A percentile compares a stretch with the other conserved stretches of the same genome.
Evolutionary conservation across 2,888 invertebrate genomes (phyloP).

Genomic region (Heliconius charithonia): DNA sequence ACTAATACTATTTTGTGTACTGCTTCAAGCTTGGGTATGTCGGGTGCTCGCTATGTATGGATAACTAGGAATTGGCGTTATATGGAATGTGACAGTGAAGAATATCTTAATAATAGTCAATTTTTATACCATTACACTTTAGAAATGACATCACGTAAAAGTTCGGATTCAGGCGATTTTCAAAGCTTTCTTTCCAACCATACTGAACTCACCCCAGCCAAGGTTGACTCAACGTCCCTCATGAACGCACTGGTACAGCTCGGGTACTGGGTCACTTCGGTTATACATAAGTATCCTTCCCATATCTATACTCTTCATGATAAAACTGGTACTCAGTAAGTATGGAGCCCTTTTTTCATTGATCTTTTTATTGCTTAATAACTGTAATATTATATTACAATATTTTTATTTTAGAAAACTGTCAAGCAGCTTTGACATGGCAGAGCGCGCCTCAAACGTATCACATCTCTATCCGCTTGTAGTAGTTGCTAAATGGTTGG

Average conservation of each 20-base stretch:
- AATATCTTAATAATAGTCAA: not conserved
- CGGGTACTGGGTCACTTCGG: slow-evolving; percentile 33
- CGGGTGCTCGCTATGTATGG: slow-evolving; percentile 61
- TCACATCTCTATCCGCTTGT: slow-evolving; percentile 31
- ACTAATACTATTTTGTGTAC: slow-evolving; percentile 88
- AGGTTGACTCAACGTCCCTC: slow-evolving; percentile 25
- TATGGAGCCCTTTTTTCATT: not conserved
- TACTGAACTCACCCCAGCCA: slow-evolving; percentile 2
- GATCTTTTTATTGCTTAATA: not conserved
- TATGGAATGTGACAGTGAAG: slow-evolving; percentile 6
- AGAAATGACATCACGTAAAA: slow-evolving; percentile 48
- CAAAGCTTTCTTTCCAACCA: not conserved
- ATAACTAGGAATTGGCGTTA: slow-evolving; percentile 59
- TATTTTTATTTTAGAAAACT: slow-evolving; percentile 38
- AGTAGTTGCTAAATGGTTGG: slow-evolving; percentile 50
- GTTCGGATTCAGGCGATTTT: not conserved
- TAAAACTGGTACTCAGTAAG: slow-evolving; percentile 22
- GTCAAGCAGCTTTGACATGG: slow-evolving; percentile 29
- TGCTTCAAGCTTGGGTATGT: slow-evolving; percentile 68
- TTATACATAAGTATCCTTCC: slow-evolving; percentile 21
- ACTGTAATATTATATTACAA: not conserved
- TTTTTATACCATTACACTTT: slow-evolving; percentile 50
- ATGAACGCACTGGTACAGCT: slow-evolving; percentile 39
- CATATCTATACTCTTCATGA: slow-evolving; percentile 33
- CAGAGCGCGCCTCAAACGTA: slow-evolving; percentile 26